Evolutionary conservation across 2,888 invertebrate genomes (phyloP).

Genomic region (Gibbula magus): DNA sequence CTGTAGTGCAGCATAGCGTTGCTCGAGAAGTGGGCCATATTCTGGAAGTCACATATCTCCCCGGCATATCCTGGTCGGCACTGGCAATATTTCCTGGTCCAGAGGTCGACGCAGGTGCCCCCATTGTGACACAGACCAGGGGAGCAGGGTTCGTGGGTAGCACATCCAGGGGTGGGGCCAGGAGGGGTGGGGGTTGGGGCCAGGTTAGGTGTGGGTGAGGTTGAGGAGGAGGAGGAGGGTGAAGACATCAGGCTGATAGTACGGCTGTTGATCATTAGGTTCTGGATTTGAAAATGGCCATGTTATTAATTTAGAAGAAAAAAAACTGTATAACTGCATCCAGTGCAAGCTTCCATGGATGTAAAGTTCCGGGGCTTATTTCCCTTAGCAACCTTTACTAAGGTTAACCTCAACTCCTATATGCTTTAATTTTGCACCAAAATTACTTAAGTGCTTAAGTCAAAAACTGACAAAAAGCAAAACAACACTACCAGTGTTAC

Average conservation of each 20-base stretch:
- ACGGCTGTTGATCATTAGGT: constrained; percentile 55
- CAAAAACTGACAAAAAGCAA: no score
- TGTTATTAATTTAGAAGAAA: neutral
- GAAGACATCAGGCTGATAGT: constrained; percentile 48
- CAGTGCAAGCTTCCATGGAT: no score
- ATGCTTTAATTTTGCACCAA: no score
- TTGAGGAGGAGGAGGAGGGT: neutral
- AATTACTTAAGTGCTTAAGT: no score
- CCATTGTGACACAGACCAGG: constrained; percentile 77
- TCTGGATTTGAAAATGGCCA: constrained; percentile 46
- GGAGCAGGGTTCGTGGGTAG: constrained; percentile 92
- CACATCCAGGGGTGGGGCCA: constrained; percentile 85
- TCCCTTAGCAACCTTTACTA: no score
- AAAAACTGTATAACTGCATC: no score
- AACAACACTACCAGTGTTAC: no score
- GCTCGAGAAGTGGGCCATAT: constrained; percentile 56
- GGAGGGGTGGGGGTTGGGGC: constrained; percentile 74
- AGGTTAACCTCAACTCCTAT: no score
- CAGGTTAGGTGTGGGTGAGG: constrained; percentile 75
- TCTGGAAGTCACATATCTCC: constrained; percentile 53
- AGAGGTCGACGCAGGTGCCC: constrained; percentile 67
- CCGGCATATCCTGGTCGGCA: constrained; percentile 63
- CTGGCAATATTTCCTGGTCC: constrained; percentile 59
- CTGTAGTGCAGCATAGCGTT: constrained; percentile 59
- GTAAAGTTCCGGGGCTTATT: no score